Conservation (phyloP, 1,140 invertebrate genomes). For the Saccostrea cuccullata region DNA sequence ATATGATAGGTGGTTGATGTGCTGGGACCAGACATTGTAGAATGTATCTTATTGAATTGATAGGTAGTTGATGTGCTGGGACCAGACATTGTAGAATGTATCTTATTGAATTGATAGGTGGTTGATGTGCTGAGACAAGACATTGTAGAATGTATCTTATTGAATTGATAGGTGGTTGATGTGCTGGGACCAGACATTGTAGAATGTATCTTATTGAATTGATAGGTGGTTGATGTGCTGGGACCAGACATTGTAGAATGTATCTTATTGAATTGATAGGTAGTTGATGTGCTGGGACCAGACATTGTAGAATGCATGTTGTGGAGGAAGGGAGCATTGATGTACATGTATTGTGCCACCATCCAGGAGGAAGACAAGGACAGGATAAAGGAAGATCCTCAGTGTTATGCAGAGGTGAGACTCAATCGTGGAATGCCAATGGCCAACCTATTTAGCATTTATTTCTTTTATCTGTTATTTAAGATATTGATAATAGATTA, state of each 20-base stretch:
- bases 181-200: conserved; percentile 60
- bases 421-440: background rate
- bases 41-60: conserved; percentile 50
- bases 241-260: conserved; percentile 63
- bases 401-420: conserved; percentile 2
- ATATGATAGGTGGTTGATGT: conserved; percentile 51
- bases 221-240: conserved; percentile 56
- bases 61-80: conserved; percentile 59
- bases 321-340: conserved; percentile 72
- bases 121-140: too few relatives aligned
- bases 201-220: conserved; percentile 56
- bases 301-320: conserved; percentile 67
- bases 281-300: conserved; percentile 55
- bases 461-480: background rate
- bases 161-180: conserved; percentile 53
- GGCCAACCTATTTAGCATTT: background rate
- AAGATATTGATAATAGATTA: too few relatives aligned
- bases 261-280: conserved; percentile 48
- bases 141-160: background rate
- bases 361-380: conserved; percentile 52
- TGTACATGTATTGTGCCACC: conserved; percentile 74
- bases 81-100: conserved; percentile 52
- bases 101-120: background rate
- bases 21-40: conserved; percentile 62
- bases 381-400: conserved; percentile 18